Percentiles rank a stretch among this genome's conserved stretches.
Conservation (phyloP, 2,888 invertebrate genomes). For the Cactoblastis cactorum region DNA sequence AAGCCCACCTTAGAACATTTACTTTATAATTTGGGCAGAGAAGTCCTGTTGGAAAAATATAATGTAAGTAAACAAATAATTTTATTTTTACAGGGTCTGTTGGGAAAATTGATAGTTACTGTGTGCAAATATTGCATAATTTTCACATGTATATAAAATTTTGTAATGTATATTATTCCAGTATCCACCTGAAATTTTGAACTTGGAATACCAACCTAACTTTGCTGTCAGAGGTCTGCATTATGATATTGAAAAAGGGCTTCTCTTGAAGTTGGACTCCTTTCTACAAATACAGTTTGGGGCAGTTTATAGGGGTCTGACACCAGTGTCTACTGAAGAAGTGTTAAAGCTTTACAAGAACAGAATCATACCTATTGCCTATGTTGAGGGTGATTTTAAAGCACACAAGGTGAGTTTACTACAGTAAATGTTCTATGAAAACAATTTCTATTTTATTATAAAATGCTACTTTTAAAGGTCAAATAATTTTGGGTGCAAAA, state of each 20-base stretch:
- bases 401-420: slow-evolving; percentile 81
- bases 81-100: too few species aligned
- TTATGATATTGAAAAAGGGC: slow-evolving; percentile 97
- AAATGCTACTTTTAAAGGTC: too few species aligned
- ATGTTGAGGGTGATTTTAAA: slow-evolving; percentile 89
- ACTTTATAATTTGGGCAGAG: slow-evolving; percentile 93
- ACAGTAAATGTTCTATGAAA: too few species aligned
- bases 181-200: slow-evolving; percentile 92
- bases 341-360: slow-evolving; percentile 91
- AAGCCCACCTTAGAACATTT: slow-evolving; percentile 93
- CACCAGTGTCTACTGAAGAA: slow-evolving; percentile 89
- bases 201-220: slow-evolving; percentile 92
- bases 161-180: slow-evolving; percentile 57
- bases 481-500: too few species aligned
- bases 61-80: slow-evolving; percentile 81
- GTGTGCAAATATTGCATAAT: too few species aligned
- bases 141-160: too few species aligned
- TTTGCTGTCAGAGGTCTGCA: slow-evolving; percentile 98
- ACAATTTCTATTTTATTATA: too few species aligned
- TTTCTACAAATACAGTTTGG: slow-evolving; percentile 98
- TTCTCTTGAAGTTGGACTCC: slow-evolving; percentile 95
- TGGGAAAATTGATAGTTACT: too few species aligned
- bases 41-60: slow-evolving; percentile 90
- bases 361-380: slow-evolving; percentile 91
- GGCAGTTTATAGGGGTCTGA: slow-evolving; percentile 92